phyloP scores from a whole-genome alignment of 2,888 invertebrate genomes.

The Melanargia galathea region DNA sequence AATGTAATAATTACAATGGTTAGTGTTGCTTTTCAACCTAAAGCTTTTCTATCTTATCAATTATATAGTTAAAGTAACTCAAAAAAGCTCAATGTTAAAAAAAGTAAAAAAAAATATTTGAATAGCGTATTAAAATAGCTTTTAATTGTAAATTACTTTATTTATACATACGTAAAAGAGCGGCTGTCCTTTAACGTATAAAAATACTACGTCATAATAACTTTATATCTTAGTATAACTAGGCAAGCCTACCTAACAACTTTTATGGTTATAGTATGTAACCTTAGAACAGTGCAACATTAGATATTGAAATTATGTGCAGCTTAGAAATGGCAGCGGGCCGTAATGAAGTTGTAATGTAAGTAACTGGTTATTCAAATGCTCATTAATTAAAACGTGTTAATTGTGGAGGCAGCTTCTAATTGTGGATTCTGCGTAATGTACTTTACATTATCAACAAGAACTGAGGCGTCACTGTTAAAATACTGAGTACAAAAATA shows the following conservation, averaged over 20 bases:
- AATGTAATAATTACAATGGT: too few species aligned
- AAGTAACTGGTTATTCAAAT: constrained; percentile 42
- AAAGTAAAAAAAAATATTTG: too few species aligned
- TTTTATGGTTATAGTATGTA: constrained; percentile 6
- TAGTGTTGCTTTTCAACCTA: too few species aligned
- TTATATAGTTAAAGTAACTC: too few species aligned
- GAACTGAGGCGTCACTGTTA: not conserved
- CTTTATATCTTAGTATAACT: not conserved
- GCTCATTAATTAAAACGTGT: constrained; percentile 41
- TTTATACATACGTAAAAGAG: too few species aligned
- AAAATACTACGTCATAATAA: not conserved
- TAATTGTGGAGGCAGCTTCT: constrained; percentile 36
- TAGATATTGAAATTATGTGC: constrained; percentile 20
- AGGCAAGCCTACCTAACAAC: not conserved
- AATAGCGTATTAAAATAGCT: too few species aligned
- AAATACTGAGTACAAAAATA: too few species aligned
- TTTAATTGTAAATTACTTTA: too few species aligned
- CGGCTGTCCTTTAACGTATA: too few species aligned
- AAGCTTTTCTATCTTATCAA: too few species aligned
- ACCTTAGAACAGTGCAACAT: constrained; percentile 10
- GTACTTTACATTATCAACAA: constrained; percentile 1
- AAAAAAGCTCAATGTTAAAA: too few species aligned
- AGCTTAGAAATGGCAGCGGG: constrained; percentile 6
- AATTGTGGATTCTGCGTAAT: constrained; percentile 15
- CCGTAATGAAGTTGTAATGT: constrained; percentile 27